Evolutionary conservation across 2,888 invertebrate genomes (phyloP).

Genomic region (Gymnosoma rotundatum): DNA sequence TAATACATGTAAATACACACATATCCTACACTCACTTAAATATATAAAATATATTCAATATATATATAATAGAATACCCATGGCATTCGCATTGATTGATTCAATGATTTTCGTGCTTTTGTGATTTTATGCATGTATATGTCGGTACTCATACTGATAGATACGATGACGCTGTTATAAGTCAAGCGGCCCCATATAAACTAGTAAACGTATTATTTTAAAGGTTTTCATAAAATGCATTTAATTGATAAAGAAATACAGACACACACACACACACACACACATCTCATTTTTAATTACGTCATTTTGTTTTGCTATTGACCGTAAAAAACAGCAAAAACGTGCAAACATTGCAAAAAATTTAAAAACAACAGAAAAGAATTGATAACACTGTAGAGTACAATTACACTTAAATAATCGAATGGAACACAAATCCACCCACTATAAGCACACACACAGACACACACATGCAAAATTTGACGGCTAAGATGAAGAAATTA

Average conservation of each 20-base stretch:
- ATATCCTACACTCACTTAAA: too few relatives aligned
- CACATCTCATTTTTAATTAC: constrained; percentile 48
- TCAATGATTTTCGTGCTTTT: constrained; percentile 47
- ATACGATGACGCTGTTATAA: constrained; percentile 23
- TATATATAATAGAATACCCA: constrained; percentile 58
- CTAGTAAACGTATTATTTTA: constrained; percentile 10
- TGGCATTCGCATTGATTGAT: constrained; percentile 66
- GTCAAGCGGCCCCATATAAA: not conserved
- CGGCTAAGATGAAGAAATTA: too few relatives aligned
- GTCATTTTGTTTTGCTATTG: constrained; percentile 50
- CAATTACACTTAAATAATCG: not conserved
- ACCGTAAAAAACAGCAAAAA: constrained; percentile 30
- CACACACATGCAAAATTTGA: too few relatives aligned
- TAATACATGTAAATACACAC: too few relatives aligned
- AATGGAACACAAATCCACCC: too few relatives aligned
- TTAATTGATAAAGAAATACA: constrained; percentile 44
- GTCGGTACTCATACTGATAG: not conserved
- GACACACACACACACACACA: not conserved
- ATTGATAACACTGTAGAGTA: not conserved
- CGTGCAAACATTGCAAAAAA: constrained; percentile 18
- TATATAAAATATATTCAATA: constrained; percentile 38
- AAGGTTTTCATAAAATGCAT: constrained; percentile 37
- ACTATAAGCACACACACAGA: too few relatives aligned
- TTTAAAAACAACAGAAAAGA: not conserved
- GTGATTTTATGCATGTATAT: not conserved